A percentile compares a stretch with the other conserved stretches of the same genome.
phyloP scores from a whole-genome alignment of 2,113 vertebrate genomes.

The Cariama cristata region DNA sequence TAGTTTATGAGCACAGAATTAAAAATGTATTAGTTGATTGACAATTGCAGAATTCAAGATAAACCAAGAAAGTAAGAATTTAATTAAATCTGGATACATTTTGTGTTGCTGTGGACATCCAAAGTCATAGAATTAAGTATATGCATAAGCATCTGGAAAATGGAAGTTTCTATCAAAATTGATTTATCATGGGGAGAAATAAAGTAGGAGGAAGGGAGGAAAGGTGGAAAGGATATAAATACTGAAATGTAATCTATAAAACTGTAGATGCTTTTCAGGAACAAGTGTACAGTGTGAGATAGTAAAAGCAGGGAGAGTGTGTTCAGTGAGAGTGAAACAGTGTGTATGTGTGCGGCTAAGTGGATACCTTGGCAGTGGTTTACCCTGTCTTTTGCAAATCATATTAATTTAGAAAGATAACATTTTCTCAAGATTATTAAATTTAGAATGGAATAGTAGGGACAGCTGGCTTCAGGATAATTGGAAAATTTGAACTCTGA shows the following conservation, averaged over 20 bases:
- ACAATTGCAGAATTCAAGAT: not conserved
- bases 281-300: not conserved
- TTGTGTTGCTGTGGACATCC: not conserved
- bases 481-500: slow-evolving; percentile 68
- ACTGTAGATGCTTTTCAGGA: not conserved
- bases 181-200: not conserved
- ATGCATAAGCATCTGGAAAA: not conserved
- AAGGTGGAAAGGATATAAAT: not conserved
- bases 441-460: slow-evolving; percentile 56
- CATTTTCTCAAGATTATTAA: slow-evolving; percentile 63
- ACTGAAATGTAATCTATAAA: not conserved
- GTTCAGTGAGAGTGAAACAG: not conserved
- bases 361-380: not conserved
- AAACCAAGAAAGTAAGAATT: not conserved
- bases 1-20: not conserved
- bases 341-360: not conserved
- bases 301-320: not conserved
- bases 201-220: not conserved
- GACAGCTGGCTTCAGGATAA: slow-evolving; percentile 71
- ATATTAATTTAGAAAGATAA: slow-evolving; percentile 54
- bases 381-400: slow-evolving; percentile 27
- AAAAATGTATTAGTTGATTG: not conserved
- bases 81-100: not conserved
- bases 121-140: not conserved
- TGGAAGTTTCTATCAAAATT: not conserved